Base-by-base conservation (phyloP, 2,888 invertebrate genomes). In the Chalcis sispes region DNA sequence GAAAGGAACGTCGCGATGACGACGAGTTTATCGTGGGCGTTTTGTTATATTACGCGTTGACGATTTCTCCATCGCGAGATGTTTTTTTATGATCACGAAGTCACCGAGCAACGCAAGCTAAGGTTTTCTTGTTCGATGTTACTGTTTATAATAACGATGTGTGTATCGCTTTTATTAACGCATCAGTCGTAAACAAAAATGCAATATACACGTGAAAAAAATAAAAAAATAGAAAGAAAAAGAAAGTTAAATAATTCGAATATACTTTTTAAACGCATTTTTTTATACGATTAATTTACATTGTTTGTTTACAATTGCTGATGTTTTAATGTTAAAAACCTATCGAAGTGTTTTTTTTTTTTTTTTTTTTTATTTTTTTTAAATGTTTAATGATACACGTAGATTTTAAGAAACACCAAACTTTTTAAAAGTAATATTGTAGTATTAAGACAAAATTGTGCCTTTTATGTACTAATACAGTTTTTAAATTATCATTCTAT, bases 381-480 rank as follows among this genome's bases (percentile, higher is more conserved):
- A 46, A 32, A 46, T 27, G 40, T 46, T n/a, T 61, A 42, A 40
- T 67, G 13, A 42, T 36, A 25, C 10, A 29, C 8, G 50, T 65
- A 71, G 65, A 20, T 46, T 18, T 54, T 75, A 75, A 75, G 61
- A 5, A 36, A 65, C 40, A 72, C 40, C 61, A 72, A 61, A 62
- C 48, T 25, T 72, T 66, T 54, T 42, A 42, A 73, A 32, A 58
- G n/a, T n/a, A 76, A 69, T 48, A 52, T 75, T 42, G 36, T 77
- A 77, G 72, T 8, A 5, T 72, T 75, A 73, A 77, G 74, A 62
- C 62, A 72, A 73, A 77, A 72, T 74, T 72, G 77, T 77, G 77
- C 77, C 77, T 77, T 77, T 77, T 73, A 71, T 48, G 66, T 65
- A 32, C 27, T 70, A 70, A 62, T 62, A 42, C 27, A 42, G 15